Percentiles rank a stretch among this genome's conserved stretches.
Evolutionary conservation across 2,113 vertebrate species (phyloP).

Genomic region (Oryctolagus cuniculus): mOryCun1.1 NC_091447.1:9273501-9274000

Average conservation of each 20-base stretch:
- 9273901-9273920: not conserved
- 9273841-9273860: not conserved
- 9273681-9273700: not conserved
- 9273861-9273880: not conserved
- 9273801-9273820: not conserved
- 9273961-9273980: constrained; percentile 14
- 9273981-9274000: not conserved
- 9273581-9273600: not conserved
- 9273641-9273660: not conserved
- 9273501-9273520: not conserved
- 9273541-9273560: not conserved
- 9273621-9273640: not conserved
- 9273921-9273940: not conserved
- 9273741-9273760: too few relatives aligned
- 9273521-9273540: not conserved
- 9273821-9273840: not conserved
- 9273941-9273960: not conserved
- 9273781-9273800: not conserved
- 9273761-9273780: not conserved
- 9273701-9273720: not conserved
- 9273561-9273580: not conserved
- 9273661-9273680: not conserved
- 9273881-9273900: not conserved
- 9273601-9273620: not conserved
- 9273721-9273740: not conserved